Conservation (phyloP, 1,140 invertebrate species). For the Hylyphantes graminicola region DNA sequence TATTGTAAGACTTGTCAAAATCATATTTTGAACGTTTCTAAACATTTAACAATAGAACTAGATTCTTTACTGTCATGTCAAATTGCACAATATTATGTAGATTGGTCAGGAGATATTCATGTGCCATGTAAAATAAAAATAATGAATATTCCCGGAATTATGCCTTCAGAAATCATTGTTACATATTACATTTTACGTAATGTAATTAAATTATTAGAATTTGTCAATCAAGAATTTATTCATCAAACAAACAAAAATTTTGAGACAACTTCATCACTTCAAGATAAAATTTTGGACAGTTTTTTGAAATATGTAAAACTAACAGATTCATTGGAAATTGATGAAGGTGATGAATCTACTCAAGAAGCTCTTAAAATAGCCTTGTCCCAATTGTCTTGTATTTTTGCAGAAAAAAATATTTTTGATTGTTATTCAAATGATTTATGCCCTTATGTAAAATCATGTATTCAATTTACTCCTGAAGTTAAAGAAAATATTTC, state of each 20-base stretch:
- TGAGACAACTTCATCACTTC: background rate
- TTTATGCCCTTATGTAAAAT: conserved; percentile 11
- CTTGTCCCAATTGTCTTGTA: background rate
- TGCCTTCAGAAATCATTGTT: background rate
- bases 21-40: background rate
- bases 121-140: background rate
- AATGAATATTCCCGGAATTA: conserved; percentile 10
- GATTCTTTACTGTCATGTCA: conserved; percentile 18
- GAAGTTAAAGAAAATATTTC: background rate
- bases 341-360: background rate
- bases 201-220: conserved; percentile 5
- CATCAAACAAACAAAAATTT: background rate
- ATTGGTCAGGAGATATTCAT: conserved; percentile 1
- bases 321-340: background rate
- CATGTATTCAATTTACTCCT: background rate
- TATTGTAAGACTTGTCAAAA: background rate
- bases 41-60: conserved; percentile 16
- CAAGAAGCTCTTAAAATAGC: background rate
- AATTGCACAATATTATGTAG: conserved; percentile 20
- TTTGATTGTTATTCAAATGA: background rate
- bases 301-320: background rate
- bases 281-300: conserved; percentile 26
- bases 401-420: background rate
- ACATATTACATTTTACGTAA: background rate
- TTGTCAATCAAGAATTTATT: conserved; percentile 19